Percentiles rank a stretch among this genome's conserved stretches.
These are phyloP conservation scores for Orthonevra nobilis DNA, from an alignment of 2,888 invertebrate species.

Conservation along the genomic window DNA sequence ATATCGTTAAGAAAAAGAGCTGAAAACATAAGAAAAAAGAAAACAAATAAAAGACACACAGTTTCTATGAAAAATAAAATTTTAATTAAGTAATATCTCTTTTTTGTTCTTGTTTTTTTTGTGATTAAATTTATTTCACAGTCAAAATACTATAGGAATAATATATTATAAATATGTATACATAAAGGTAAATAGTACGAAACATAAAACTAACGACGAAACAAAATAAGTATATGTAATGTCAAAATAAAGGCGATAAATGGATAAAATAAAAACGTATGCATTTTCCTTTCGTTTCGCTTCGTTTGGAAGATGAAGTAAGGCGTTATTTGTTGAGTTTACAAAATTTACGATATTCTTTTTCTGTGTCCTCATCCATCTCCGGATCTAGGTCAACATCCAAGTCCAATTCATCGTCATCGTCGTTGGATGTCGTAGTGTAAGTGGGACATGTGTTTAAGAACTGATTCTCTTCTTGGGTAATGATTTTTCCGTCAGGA, in stretches of 20 bases:
- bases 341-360: slow-evolving; percentile 82
- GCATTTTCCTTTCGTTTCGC: not conserved
- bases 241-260: no score
- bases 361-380: slow-evolving; percentile 84
- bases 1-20: not conserved
- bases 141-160: slow-evolving; percentile 37
- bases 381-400: slow-evolving; percentile 82
- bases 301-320: not conserved
- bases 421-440: slow-evolving; percentile 72
- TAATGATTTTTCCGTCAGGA: slow-evolving; percentile 88
- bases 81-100: slow-evolving; percentile 31
- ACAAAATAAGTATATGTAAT: not conserved
- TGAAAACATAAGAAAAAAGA: slow-evolving; percentile 1
- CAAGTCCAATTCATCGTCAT: slow-evolving; percentile 80
- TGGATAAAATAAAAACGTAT: no score
- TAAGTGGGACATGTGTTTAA: no score
- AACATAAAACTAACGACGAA: no score
- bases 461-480: slow-evolving; percentile 90
- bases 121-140: slow-evolving; percentile 5
- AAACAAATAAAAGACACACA: slow-evolving; percentile 9
- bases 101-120: slow-evolving; percentile 5
- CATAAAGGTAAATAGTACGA: slow-evolving; percentile 20
- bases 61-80: slow-evolving; percentile 42
- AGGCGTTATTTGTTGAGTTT: slow-evolving; percentile 70
- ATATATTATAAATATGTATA: slow-evolving; percentile 12